These are phyloP conservation scores for Channallabes apus DNA, from an alignment of 2,797 vertebrate species.

Conservation along the genomic window DNA sequence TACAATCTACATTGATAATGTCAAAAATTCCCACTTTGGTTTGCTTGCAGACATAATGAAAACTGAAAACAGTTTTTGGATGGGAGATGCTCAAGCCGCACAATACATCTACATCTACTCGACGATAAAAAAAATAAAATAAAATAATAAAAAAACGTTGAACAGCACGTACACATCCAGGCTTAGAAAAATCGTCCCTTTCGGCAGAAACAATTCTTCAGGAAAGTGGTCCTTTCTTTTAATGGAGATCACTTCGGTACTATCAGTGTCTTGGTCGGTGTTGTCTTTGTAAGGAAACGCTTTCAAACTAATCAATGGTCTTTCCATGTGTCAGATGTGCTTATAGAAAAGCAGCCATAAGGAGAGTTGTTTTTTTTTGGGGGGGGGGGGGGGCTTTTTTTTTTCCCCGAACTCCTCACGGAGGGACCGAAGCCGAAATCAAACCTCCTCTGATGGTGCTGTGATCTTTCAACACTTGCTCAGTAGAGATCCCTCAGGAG, in stretches of 20 bases:
- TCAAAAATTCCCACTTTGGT: conserved; percentile 75
- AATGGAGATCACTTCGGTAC: conserved; percentile 64
- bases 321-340: conserved; percentile 68
- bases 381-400: neutral
- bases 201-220: conserved; percentile 50
- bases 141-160: conserved; percentile 57
- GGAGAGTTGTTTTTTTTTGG: conserved; percentile 1
- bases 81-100: conserved; percentile 52
- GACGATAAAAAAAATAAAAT: too few relatives aligned
- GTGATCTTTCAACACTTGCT: conserved; percentile 76
- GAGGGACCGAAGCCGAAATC: conserved; percentile 52
- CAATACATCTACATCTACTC: conserved; percentile 51
- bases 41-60: conserved; percentile 65
- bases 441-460: conserved; percentile 68
- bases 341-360: conserved; percentile 48
- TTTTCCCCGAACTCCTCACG: neutral
- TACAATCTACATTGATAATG: conserved; percentile 66
- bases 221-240: conserved; percentile 36
- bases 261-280: conserved; percentile 52
- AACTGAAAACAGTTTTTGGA: conserved; percentile 48
- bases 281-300: conserved; percentile 73
- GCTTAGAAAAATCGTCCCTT: conserved; percentile 59
- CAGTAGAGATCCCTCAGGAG: conserved; percentile 66
- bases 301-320: conserved; percentile 67
- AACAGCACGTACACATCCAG: conserved; percentile 63